Conservation (phyloP, 2,797 vertebrate species). For the Poecilia gillii region DNA sequence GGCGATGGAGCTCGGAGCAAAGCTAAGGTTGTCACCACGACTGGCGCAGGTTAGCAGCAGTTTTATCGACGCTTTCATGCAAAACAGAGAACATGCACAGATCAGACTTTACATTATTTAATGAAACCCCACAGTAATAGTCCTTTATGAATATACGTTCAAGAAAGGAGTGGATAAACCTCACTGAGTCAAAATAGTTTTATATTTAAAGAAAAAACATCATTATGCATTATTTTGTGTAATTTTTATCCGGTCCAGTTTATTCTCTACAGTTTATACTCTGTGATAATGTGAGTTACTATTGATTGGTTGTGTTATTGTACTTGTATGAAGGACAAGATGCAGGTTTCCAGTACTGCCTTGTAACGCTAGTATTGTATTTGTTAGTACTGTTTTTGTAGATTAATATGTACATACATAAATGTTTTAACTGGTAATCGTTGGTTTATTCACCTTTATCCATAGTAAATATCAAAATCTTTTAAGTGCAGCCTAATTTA, state of each 20-base stretch:
- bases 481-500: not conserved
- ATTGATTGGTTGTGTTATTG: not conserved
- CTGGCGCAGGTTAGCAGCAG: constrained; percentile 87
- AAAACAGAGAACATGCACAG: not conserved
- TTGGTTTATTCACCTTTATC: not conserved
- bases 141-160: not conserved
- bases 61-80: constrained; percentile 21
- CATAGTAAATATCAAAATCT: not conserved
- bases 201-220: not conserved
- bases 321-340: not conserved
- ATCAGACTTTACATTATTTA: not conserved
- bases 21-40: constrained; percentile 93
- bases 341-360: not conserved
- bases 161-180: not conserved
- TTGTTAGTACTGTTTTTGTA: not conserved
- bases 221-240: not conserved
- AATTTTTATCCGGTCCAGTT: not conserved
- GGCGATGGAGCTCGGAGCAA: constrained; percentile 97
- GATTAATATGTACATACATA: not conserved
- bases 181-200: not conserved
- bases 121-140: not conserved
- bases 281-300: not conserved
- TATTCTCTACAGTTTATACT: not conserved
- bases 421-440: not conserved
- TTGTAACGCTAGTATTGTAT: not conserved